Base-by-base conservation (phyloP, 2,113 vertebrate genomes). In the Periophthalmodon schlosseri region DNA sequence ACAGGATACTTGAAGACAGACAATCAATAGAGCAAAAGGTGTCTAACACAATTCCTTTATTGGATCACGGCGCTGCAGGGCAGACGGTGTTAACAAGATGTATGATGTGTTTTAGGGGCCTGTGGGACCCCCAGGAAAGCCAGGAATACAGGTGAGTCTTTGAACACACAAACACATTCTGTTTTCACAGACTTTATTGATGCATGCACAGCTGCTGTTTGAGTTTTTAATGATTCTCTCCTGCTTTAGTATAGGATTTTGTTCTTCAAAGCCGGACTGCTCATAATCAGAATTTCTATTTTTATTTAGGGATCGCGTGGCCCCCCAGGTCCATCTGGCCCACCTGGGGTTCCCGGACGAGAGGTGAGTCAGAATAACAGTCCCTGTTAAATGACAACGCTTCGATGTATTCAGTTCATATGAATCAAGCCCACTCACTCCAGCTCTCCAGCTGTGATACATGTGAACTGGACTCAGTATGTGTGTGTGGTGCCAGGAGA, bases 251-350 rank as follows among this genome's bases (percentile, higher is more conserved):
- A 68, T 44, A 66, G 18, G 64, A 49, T 49, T 68, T 34, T 64
- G 67, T 21, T 21, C 73, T 61, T 3, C 23, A 33, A n/a, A 56
- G 21, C 23, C 24, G 9, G 56, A 68, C 20, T 61, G n/a, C 49
- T 50, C 14, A 28, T 79, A 11, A 68, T 74, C 33, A 58, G 12
- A 34, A 13, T 72, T 8, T 63, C 5, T 76, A 73, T 3, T 75
- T 5, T 79, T 82, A 84, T 80, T 77, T 69, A 99, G 97, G 97
- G 97, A 69, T 92, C 91, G 74, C 94, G 91, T 50, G 97, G 97
- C 90, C 87, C 92, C 21, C 94, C 92, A 24, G 97, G 97, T 70
- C 87, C 94, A 68, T 93, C 95, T 83, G 97, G 97, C 69, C 80
- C 93, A 58, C 90, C 95, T 63, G 97, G 97, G 76, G 74, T 69